These are phyloP conservation scores for Hymenopus coronatus DNA, from an alignment of 2,888 invertebrate genomes.

Conservation along the genomic window DNA sequence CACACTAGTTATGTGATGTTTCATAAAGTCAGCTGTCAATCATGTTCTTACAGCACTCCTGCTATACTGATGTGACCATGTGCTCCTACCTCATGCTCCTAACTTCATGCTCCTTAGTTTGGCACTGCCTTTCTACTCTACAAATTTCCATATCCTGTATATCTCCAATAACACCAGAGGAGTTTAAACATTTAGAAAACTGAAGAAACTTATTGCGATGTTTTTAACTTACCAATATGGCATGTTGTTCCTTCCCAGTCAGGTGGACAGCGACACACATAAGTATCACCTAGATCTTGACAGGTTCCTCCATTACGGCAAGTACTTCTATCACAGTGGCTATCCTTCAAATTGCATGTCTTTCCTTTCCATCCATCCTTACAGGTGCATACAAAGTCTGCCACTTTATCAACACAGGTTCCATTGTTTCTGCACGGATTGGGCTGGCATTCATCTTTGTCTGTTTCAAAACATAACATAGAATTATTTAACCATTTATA, in stretches of 20 bases:
- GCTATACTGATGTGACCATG: no score
- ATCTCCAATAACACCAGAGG: background rate
- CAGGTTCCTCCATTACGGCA: constrained; percentile 63
- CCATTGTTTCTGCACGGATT: constrained; percentile 76
- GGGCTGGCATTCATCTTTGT: constrained; percentile 73
- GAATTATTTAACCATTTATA: background rate
- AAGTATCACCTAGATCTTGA: constrained; percentile 59
- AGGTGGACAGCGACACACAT: constrained; percentile 59
- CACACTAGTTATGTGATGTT: no score
- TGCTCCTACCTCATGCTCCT: no score
- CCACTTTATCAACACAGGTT: constrained; percentile 75
- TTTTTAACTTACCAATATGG: constrained; percentile 46
- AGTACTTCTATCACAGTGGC: constrained; percentile 59
- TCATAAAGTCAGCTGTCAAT: no score
- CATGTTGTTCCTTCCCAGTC: constrained; percentile 61
- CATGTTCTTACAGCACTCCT: no score
- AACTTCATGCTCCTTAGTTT: no score
- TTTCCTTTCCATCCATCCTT: constrained; percentile 82
- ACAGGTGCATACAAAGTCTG: constrained; percentile 81
- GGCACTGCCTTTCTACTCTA: no score
- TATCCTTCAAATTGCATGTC: constrained; percentile 55
- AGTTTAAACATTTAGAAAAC: background rate
- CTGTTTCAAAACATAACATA: constrained; percentile 45
- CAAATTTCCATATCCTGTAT: background rate
- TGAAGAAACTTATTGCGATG: background rate